phyloP scores from a whole-genome alignment of 2,113 vertebrate genomes.

The Synchiropus splendidus region DNA sequence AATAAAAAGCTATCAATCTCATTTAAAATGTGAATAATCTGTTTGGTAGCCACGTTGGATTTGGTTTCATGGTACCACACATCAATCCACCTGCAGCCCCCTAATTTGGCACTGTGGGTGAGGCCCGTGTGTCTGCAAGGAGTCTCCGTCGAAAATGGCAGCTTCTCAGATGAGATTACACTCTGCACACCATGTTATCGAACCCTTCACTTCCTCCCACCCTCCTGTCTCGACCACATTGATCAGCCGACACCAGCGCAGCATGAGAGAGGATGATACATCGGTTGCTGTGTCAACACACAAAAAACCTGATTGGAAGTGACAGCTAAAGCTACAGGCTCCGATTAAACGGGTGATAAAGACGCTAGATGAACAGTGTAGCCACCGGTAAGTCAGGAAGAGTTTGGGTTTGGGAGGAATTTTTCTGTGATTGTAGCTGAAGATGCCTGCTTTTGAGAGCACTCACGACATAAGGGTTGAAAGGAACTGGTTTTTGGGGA shows the following conservation, averaged over 20 bases:
- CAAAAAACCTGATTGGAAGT: slow-evolving; percentile 28
- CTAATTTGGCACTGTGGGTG: slow-evolving; percentile 46
- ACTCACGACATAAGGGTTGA: too few relatives aligned
- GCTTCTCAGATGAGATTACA: slow-evolving; percentile 56
- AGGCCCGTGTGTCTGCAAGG: slow-evolving; percentile 32
- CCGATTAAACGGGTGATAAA: slow-evolving; percentile 32
- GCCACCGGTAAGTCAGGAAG: too few relatives aligned
- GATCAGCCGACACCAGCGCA: slow-evolving; percentile 30
- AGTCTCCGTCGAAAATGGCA: slow-evolving; percentile 53
- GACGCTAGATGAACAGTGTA: slow-evolving; percentile 5
- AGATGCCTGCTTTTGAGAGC: too few relatives aligned
- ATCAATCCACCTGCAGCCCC: slow-evolving; percentile 48
- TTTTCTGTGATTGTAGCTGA: too few relatives aligned
- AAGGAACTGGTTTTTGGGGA: too few relatives aligned
- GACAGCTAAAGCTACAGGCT: slow-evolving; percentile 37
- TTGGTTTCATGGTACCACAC: slow-evolving; percentile 10
- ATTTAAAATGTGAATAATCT: too few relatives aligned
- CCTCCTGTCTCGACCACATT: slow-evolving; percentile 33
- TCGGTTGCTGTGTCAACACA: slow-evolving; percentile 28
- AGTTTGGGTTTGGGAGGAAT: too few relatives aligned
- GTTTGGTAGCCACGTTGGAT: too few relatives aligned
- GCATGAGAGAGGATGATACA: slow-evolving; percentile 11
- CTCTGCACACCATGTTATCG: slow-evolving; percentile 38
- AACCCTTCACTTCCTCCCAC: slow-evolving; percentile 20
- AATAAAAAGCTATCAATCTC: too few relatives aligned